phyloP scores from a whole-genome alignment of 2,113 vertebrate species.

The Nerophis ophidion region DNA sequence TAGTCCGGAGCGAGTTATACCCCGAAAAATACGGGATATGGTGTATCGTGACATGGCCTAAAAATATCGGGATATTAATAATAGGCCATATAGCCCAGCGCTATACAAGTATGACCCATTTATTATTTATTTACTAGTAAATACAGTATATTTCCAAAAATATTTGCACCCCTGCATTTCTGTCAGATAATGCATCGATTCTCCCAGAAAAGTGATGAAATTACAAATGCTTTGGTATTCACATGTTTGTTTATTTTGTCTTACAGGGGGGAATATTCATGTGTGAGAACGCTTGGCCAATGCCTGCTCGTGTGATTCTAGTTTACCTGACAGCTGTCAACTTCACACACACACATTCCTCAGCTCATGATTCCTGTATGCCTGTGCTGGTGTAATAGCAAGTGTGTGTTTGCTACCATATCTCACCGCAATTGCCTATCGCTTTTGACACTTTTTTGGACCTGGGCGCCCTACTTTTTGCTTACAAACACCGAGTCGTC shows the following conservation, averaged over 20 bases:
- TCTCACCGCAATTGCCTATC: constrained; percentile 26
- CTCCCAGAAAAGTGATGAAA: no score
- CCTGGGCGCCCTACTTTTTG: constrained; percentile 19
- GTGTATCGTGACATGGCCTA: no score
- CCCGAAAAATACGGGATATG: no score
- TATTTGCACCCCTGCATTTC: no score
- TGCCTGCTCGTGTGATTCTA: constrained; percentile 40
- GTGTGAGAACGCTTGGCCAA: constrained; percentile 26
- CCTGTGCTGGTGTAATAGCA: constrained; percentile 36
- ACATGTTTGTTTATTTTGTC: neutral
- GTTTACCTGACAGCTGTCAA: constrained; percentile 56
- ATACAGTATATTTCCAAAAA: no score
- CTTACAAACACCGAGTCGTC: constrained; percentile 35
- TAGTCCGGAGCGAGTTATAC: no score
- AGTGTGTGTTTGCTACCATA: constrained; percentile 30
- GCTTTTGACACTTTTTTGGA: neutral
- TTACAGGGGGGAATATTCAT: constrained; percentile 1
- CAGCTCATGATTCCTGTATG: constrained; percentile 45
- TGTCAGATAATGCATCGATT: no score
- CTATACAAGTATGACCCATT: no score
- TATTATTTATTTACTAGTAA: no score
- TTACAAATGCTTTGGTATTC: no score
- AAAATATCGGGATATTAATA: no score
- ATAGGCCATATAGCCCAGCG: no score
- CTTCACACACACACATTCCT: constrained; percentile 15